Evolutionary conservation across 2,113 vertebrate species (phyloP), one percentile per base, ranked within the genome.

Genomic region (Oriolus oriolus): DNA sequence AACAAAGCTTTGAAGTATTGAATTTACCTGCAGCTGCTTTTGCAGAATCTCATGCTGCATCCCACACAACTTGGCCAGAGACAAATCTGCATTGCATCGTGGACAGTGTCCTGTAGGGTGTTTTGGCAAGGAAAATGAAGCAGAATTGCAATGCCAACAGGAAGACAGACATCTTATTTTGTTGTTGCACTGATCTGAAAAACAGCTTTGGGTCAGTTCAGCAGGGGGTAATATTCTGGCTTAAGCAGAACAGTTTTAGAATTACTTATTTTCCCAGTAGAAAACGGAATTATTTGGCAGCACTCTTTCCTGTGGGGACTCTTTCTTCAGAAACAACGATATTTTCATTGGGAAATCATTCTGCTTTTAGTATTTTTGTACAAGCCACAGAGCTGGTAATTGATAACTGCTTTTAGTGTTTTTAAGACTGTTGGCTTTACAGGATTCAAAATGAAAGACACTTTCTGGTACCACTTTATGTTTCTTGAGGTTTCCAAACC

Each of bases 181-280:
- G 57, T 64, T 91, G 47, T 75, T 87, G 65, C 74, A 59, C 39
- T 91, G 82, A 80, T 85, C 37, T 66, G 33, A 86, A 85, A 94
- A 96, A 83, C 42, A 95, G 35, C 75, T 94, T 93, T 85, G 68
- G 64, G 52, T 91, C 78, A 63, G 71, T 83, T 95, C 82, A 91
- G 53, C 33, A 59, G 75, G 75, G 75, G 39, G 50, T 85, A 83
- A 83, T 93, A 91, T 47, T 88, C 78, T 95, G 66, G 28, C 60
- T 94, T 65, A 30, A 71, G 50, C 31, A 57, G 50, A 79, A 63
- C 42, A 44, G 70, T 85, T 87, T 93, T 53, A 87, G 82, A 90
- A 83, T 93, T 10, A 83, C 54, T 95, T 89, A 35, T 74, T 90
- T 96, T 94, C 91, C 61, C 71, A 89, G 37, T 69, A 85, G 77